These are phyloP conservation scores for Drosophila bocki DNA, from an alignment of 1,140 invertebrate species.

Conservation along the genomic window DNA sequence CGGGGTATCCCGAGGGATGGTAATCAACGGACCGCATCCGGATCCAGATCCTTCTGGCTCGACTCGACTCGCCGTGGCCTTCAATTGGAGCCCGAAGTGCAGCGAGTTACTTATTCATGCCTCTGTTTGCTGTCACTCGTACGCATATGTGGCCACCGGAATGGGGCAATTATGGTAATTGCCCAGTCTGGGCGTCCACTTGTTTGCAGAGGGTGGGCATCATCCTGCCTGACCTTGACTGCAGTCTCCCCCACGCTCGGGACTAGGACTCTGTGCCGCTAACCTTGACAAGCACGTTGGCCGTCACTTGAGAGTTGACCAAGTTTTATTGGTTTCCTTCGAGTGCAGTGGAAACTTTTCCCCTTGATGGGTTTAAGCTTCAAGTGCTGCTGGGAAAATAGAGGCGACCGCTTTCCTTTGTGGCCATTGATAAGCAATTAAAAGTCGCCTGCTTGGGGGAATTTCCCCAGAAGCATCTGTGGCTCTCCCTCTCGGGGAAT, in stretches of 20 bases:
- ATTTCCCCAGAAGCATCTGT: not conserved
- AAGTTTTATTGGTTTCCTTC: conserved; percentile 66
- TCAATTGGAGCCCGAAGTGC: conserved; percentile 18
- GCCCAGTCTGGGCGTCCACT: conserved; percentile 20
- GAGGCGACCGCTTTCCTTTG: not conserved
- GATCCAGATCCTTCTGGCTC: not conserved
- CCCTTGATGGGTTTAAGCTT: conserved; percentile 1
- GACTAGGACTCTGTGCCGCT: conserved; percentile 2
- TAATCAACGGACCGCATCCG: conserved; percentile 2
- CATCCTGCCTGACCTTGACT: conserved; percentile 32
- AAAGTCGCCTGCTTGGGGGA: conserved; percentile 3
- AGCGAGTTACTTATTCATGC: conserved; percentile 27
- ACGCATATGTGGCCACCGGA: conserved; percentile 19
- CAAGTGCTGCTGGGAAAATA: not conserved
- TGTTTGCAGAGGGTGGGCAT: conserved; percentile 27
- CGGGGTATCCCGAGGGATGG: not conserved
- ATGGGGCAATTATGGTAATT: conserved; percentile 49
- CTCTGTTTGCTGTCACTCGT: conserved; percentile 23
- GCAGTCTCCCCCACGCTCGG: conserved; percentile 14
- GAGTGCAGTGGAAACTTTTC: conserved; percentile 48
- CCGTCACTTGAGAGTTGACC: conserved; percentile 59
- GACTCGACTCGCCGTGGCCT: conserved; percentile 15
- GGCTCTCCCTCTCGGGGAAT: not conserved
- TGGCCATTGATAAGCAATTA: conserved; percentile 39
- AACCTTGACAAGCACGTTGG: conserved; percentile 44